Base-by-base conservation (phyloP, 2,888 invertebrate species). In the Kuschelorhynchus macadamiae region DNA sequence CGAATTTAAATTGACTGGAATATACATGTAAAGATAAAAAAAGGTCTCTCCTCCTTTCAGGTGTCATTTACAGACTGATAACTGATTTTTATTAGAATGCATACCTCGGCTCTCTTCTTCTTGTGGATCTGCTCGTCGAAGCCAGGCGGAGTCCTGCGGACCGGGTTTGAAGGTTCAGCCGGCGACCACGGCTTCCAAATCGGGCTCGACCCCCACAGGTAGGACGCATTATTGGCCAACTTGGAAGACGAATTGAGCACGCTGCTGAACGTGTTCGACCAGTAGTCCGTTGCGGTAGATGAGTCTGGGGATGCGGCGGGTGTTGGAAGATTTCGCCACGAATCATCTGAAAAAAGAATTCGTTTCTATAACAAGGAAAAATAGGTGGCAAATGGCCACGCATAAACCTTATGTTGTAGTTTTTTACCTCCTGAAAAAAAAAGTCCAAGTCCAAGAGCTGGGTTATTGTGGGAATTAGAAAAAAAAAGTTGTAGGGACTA, bases 171-270 rank as follows among this genome's bases (percentile, higher is more conserved):
- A 11, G 74, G 61, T 18, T 80, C 77, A 8, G 70, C 63, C 59
- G 81, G 81, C 3, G 79, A 75, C 81, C 81, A 82, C 1, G 83
- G 82, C 68, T 82, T 80, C 83, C 83, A 83, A n/a, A 83, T 81
- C 1, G 84, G 80, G 25, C 81, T 80, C n/a, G 81, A 80, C 14
- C 83, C 83, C 83, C 84, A 84, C 50, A 83, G 74, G 73, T 82
- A 83, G 55, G 77, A 77, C 20, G 78, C 74, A 47, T 74, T 75
- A 11, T 74, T 67, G 4, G 72, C 61, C 9, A 55, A 53, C 52
- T 71, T 55, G 14, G 66, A 60, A 39, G 70, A 61, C 9, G 73
- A 72, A 39, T 60, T 67, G 77, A 73, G 81, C 76, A 60, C 81
- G 1, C 67, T 71, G 52, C 70, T 75, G 33, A 74, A 77, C 42